These are phyloP conservation scores for Acanthurus leucopareius DNA, from an alignment of 2,797 vertebrate genomes.

Conservation along the genomic window DNA sequence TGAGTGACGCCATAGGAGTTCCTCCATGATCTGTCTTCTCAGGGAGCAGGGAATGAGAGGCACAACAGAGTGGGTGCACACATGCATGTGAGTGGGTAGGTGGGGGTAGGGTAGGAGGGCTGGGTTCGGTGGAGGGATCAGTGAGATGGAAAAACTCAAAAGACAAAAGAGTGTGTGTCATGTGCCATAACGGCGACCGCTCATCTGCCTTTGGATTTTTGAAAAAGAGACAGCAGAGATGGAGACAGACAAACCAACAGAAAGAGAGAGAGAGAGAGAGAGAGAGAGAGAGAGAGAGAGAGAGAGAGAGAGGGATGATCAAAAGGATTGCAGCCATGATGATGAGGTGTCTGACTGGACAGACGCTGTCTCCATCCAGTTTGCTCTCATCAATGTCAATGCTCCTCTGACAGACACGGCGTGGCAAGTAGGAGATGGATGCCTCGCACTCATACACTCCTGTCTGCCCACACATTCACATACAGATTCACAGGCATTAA, in stretches of 20 bases:
- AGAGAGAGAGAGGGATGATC: constrained; percentile 70
- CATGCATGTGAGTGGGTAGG: constrained; percentile 38
- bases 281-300: constrained; percentile 46
- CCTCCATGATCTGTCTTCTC: constrained; percentile 24
- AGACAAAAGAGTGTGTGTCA: constrained; percentile 74
- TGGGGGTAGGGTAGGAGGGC: not conserved
- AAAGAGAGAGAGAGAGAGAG: constrained; percentile 30
- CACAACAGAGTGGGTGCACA: constrained; percentile 15
- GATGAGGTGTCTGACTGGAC: constrained; percentile 74
- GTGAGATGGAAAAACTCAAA: constrained; percentile 73
- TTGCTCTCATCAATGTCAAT: constrained; percentile 83
- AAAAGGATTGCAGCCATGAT: constrained; percentile 77
- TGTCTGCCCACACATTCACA: constrained; percentile 38
- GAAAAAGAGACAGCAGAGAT: constrained; percentile 54
- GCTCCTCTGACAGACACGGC: constrained; percentile 59
- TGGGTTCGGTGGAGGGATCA: constrained; percentile 35
- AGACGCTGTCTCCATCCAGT: constrained; percentile 78
- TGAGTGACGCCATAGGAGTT: constrained; percentile 42
- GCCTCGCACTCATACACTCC: constrained; percentile 50
- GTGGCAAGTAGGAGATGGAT: constrained; percentile 53
- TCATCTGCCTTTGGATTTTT: constrained; percentile 57
- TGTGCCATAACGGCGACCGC: constrained; percentile 61
- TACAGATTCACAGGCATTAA: constrained; percentile 32
- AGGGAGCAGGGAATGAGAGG: constrained; percentile 35
- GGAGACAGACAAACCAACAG: constrained; percentile 55